Base-by-base conservation (phyloP, 2,888 invertebrate species). In the Agrilus biguttatus region DNA sequence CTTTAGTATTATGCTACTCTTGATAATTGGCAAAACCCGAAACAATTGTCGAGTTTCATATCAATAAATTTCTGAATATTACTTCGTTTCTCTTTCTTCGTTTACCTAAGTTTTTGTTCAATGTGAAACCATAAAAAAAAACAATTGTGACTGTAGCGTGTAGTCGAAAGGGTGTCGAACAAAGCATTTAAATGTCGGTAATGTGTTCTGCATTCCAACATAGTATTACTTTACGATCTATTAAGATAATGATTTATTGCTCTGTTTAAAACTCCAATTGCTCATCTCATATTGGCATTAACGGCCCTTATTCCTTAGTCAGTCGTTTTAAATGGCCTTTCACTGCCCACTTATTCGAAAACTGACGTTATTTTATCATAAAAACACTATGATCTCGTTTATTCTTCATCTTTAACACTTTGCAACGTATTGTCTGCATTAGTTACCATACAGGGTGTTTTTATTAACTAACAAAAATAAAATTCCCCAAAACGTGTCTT, bases 171-270 rank as follows among this genome's bases (percentile, higher is more conserved):
- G 28, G 28, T 28, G 28, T 28, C 28, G 28, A 40, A 47, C 47
- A 42, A 44, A 42, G 42, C 44, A 40, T 42, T 39, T 45, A 46
- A 46, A 42, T 41, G 39, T 41, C 41, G 41, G 43, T 46, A 45
- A 28, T 28, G 28, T 28, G 28, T 28, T 28, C 28, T 42, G 41
- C 43, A 45, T 47, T 45, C 45, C 47, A 47, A 47, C 47, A 45
- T 39, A 48, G 42, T 46, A 47, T 36, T 43, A 43, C 47, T 50
- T 50, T 50, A 50, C 46, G 50, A 49, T 49, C 50, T 50, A 48
- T 50, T 50, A 50, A 50, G 50, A 44, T 47, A 48, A 49, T 49
- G 50, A 50, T 50, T 50, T 50, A 50, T 46, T 47, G 28, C 28
- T 44, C 50, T 50, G 43, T 47, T 49, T 46, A 47, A 48, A 48